Percentiles rank a stretch among this genome's conserved stretches.
Conservation (phyloP, 2,113 vertebrate genomes). For the Regulus satrapa region DNA sequence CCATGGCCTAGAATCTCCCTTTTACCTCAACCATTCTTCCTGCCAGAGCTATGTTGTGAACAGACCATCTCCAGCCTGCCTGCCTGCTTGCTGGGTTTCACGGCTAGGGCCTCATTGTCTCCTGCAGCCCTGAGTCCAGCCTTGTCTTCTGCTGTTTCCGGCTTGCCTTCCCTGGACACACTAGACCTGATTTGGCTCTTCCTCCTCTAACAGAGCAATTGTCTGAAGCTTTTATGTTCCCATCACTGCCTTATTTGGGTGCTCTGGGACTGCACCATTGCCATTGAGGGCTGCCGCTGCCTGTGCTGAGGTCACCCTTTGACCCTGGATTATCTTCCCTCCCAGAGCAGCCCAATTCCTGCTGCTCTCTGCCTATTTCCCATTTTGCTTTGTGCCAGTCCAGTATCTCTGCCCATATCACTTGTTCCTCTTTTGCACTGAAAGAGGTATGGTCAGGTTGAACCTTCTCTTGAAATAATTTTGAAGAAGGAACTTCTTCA, state of each 20-base stretch:
- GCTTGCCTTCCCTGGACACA: neutral
- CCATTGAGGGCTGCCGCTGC: neutral
- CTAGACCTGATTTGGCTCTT: too few relatives aligned
- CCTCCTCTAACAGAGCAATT: neutral
- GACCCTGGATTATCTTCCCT: neutral
- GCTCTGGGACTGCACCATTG: neutral
- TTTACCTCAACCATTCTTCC: neutral
- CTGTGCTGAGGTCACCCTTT: neutral
- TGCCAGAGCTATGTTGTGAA: fast-evolving
- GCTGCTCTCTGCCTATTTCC: neutral
- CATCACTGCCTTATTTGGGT: neutral
- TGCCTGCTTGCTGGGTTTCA: neutral
- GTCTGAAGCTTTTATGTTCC: neutral
- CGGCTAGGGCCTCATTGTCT: neutral
- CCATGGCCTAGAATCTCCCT: neutral
- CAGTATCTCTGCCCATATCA: neutral
- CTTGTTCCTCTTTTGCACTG: neutral
- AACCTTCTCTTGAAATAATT: neutral
- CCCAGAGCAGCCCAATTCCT: neutral
- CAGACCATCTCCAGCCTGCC: neutral
- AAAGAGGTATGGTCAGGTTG: neutral
- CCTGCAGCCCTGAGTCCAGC: neutral
- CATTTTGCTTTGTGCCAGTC: neutral
- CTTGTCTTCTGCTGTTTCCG: neutral
- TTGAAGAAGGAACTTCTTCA: neutral